Conservation (phyloP, 2,113 vertebrate genomes). For the Elephantulus edwardii region DNA sequence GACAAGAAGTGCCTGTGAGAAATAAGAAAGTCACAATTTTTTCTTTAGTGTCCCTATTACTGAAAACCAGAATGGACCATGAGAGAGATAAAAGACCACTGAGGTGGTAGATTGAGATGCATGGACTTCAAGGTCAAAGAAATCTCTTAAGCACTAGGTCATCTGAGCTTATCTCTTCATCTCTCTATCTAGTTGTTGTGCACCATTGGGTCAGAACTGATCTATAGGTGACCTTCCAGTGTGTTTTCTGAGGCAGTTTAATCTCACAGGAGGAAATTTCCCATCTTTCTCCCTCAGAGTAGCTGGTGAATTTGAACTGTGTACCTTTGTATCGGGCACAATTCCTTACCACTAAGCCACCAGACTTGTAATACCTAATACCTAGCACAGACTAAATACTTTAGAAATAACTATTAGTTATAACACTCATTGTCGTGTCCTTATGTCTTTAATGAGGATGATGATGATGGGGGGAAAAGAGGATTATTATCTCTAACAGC, state of each 20-base stretch:
- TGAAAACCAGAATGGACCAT: neutral
- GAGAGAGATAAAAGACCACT: neutral
- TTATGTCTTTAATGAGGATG: conserved; percentile 31
- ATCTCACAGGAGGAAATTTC: too few relatives aligned
- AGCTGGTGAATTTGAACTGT: too few relatives aligned
- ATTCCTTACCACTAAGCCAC: too few relatives aligned
- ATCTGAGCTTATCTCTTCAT: neutral
- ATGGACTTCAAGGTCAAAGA: neutral
- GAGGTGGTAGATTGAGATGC: neutral
- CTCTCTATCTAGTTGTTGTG: too few relatives aligned
- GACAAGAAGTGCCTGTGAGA: neutral
- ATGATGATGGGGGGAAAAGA: neutral
- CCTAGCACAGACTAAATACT: neutral
- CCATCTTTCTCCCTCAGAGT: too few relatives aligned
- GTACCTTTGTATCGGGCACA: too few relatives aligned
- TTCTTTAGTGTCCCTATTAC: neutral
- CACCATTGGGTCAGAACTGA: too few relatives aligned
- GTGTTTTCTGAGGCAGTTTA: too few relatives aligned
- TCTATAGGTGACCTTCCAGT: too few relatives aligned
- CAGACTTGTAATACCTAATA: too few relatives aligned
- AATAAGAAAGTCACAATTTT: neutral
- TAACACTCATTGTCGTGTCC: neutral
- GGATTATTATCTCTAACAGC: conserved; percentile 7
- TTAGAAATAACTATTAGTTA: neutral
- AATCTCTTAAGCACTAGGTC: too few relatives aligned